Base-by-base conservation (phyloP, 2,888 invertebrate species). In the Coecobrya sp. region DNA sequence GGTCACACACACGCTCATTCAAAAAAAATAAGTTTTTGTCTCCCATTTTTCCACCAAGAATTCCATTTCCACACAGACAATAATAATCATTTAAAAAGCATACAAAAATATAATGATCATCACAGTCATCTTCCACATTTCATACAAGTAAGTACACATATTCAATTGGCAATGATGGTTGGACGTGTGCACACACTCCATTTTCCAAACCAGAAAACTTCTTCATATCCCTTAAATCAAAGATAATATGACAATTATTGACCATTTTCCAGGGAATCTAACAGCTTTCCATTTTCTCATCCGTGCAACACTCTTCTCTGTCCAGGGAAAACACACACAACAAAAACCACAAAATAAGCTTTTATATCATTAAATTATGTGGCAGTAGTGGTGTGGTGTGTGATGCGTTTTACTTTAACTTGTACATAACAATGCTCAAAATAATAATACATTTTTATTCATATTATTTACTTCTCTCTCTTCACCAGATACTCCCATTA, bases 161-260 rank as follows among this genome's bases (percentile, higher is more conserved):
- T 42, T 70, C 36, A 5, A 13, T 49, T 49, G n/a, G n/a, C n/a
- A n/a, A n/a, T n/a, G n/a, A n/a, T 25, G 55, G 49, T 49, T 13
- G 79, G 65, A 30, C 42, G 73, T 85, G 62, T 79, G 79, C 76
- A 25, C 81, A 45, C 65, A 87, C 87, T 52, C 55, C 89, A 89
- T 70, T 87, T 65, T 16, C 73, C 52, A 79, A 10, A 42, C 68
- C 82, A 68, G 42, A n/a, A 49, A 16, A 19, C 30, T 36, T 59
- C 30, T 52, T 81, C 79, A 68, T 52, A 62, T 81, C 59, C 59
- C 52, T 79, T 86, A 91, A 91, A 86, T 91, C 91, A 91, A 86
- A 86, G 81, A 86, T 91, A 91, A 91, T 91, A 91, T 91, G 91
- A 91, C 91, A 91, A 91, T 91, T 91, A 91, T 86, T 91, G 91